Evolutionary conservation across 1,140 invertebrate species (phyloP).

Genomic region (Apis cerana): DNA sequence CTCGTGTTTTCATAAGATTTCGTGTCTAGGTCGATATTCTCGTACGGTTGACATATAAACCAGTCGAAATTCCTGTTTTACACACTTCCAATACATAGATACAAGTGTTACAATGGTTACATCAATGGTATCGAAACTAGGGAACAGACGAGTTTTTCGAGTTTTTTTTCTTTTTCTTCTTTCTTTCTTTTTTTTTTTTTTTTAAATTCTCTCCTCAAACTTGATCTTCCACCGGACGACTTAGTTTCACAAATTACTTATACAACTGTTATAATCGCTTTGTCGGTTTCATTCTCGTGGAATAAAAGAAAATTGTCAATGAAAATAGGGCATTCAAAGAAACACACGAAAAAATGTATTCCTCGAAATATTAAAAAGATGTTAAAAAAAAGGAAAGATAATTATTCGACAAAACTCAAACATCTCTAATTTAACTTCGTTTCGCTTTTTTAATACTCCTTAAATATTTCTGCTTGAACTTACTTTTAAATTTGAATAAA

Average conservation of each 20-base stretch:
- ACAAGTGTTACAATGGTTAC: conserved; percentile 1
- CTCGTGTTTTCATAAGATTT: background rate
- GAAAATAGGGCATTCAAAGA: background rate
- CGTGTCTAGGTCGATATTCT: background rate
- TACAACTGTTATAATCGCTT: background rate
- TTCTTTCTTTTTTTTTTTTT: background rate
- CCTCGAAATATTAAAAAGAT: background rate
- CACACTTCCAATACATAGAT: background rate
- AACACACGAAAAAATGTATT: background rate
- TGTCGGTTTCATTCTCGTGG: background rate
- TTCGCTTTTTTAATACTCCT: background rate
- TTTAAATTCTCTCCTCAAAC: background rate
- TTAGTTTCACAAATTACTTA: background rate
- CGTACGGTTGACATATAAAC: conserved; percentile 15
- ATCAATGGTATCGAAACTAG: background rate
- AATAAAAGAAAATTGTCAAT: background rate
- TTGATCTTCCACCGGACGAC: background rate
- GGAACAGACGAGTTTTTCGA: background rate
- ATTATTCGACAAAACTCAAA: too few species aligned
- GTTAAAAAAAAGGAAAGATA: background rate
- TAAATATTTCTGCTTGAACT: background rate
- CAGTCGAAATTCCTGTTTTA: background rate
- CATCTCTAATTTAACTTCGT: too few species aligned
- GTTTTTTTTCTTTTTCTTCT: background rate
- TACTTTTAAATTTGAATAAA: too few species aligned